A percentile compares a stretch with the other conserved stretches of the same genome.
Conservation (phyloP, 1,140 invertebrate genomes). For the Calliopsis andreniformis region DNA sequence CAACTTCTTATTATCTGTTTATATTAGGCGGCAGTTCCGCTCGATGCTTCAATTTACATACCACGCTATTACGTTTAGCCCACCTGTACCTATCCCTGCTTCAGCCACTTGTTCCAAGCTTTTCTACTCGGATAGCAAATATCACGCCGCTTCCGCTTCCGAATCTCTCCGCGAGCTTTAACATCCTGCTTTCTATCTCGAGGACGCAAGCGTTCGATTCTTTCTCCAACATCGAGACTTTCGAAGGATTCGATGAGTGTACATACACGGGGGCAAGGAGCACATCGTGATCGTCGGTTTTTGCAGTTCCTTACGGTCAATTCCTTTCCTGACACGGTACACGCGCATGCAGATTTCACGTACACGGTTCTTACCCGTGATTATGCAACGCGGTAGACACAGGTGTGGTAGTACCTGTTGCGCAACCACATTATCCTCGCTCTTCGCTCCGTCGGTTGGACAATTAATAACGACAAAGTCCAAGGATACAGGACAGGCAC, state of each 20-base stretch:
- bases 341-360: conserved; percentile 61
- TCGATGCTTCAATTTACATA: too few species aligned
- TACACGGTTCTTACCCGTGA: conserved; percentile 63
- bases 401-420: conserved; percentile 77
- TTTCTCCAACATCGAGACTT: not conserved
- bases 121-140: too few species aligned
- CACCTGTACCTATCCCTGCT: too few species aligned
- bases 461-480: conserved; percentile 81
- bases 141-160: too few species aligned
- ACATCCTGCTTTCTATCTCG: not conserved
- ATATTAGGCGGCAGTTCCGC: too few species aligned
- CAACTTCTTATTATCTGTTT: too few species aligned
- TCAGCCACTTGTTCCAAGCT: too few species aligned
- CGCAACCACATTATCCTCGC: conserved; percentile 79
- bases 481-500: conserved; percentile 74
- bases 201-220: conserved; percentile 44
- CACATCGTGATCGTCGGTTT: not conserved
- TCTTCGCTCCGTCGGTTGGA: conserved; percentile 79
- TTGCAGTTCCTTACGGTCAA: conserved; percentile 31
- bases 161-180: conserved; percentile 13
- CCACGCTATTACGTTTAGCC: too few species aligned
- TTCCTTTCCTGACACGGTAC: conserved; percentile 48
- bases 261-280: not conserved
- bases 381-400: conserved; percentile 74
- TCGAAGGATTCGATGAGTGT: not conserved